These are phyloP conservation scores for Lucilia sericata DNA, from an alignment of 1,140 invertebrate genomes.

Conservation along the genomic window DNA sequence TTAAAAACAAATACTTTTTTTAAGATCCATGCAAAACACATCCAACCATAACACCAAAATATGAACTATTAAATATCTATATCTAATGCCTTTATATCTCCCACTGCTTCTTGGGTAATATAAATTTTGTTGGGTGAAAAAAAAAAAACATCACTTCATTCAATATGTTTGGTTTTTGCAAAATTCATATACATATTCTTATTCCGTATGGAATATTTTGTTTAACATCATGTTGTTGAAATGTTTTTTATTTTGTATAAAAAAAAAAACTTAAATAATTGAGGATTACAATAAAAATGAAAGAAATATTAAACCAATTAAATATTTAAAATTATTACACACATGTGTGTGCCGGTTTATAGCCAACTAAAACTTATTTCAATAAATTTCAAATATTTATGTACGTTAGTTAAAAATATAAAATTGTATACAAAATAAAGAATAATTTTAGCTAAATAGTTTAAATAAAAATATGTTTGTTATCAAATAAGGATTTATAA, in stretches of 20 bases:
- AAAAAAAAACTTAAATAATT: neutral
- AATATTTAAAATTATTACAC: conserved; percentile 27
- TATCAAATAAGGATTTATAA: too few relatives aligned
- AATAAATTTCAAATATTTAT: conserved; percentile 24
- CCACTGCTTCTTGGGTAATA: too few relatives aligned
- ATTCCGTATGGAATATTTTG: neutral
- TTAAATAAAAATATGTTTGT: too few relatives aligned
- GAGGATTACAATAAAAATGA: conserved; percentile 12
- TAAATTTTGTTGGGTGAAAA: too few relatives aligned
- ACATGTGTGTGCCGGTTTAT: neutral
- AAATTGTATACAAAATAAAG: neutral
- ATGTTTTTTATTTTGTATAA: neutral
- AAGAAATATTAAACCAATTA: conserved; percentile 18
- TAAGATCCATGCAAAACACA: too few relatives aligned
- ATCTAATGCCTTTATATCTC: too few relatives aligned
- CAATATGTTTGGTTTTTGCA: too few relatives aligned
- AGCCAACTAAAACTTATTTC: neutral
- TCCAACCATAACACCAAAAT: too few relatives aligned
- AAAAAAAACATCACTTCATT: too few relatives aligned
- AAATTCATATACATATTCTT: too few relatives aligned
- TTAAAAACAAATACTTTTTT: too few relatives aligned
- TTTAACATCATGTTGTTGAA: neutral
- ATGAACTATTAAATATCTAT: too few relatives aligned
- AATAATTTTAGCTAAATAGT: neutral
- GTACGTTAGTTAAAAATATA: neutral